A percentile compares a stretch with the other conserved stretches of the same genome.
These are phyloP conservation scores for Pterocles gutturalis DNA, from an alignment of 2,113 vertebrate species.

Conservation along the genomic window DNA sequence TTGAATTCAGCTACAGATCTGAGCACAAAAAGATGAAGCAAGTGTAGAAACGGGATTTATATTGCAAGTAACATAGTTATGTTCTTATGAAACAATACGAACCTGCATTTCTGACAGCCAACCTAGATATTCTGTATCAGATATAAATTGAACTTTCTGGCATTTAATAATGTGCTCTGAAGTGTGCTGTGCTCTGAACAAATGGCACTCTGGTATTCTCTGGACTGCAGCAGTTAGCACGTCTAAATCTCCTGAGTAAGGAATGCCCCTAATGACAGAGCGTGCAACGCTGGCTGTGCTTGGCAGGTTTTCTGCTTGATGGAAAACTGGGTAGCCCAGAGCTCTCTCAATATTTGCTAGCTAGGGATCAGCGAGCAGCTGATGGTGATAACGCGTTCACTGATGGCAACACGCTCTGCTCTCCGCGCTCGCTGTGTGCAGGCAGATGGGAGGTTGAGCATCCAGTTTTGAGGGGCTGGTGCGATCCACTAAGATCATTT, in stretches of 20 bases:
- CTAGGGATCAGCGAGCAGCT: background rate
- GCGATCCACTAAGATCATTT: background rate
- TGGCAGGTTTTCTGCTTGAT: background rate
- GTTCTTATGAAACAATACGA: background rate
- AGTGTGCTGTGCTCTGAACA: background rate
- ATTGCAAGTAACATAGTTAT: background rate
- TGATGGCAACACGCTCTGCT: background rate
- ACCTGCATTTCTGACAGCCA: background rate
- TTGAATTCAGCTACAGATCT: background rate
- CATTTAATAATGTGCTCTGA: background rate
- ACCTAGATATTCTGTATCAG: background rate
- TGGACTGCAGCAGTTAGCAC: background rate
- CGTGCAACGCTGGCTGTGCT: background rate
- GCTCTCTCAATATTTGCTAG: background rate
- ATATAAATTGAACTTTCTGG: background rate
- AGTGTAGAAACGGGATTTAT: background rate
- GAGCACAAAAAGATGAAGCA: background rate
- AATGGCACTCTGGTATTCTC: background rate
- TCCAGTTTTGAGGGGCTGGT: background rate
- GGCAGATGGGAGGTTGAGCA: background rate
- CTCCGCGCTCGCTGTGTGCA: accelerated
- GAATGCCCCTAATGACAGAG: background rate
- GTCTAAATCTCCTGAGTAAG: background rate
- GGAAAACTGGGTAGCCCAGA: background rate
- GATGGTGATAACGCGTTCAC: accelerated